These are phyloP conservation scores for Dichetophora obliterata DNA, from an alignment of 2,888 invertebrate species.

Conservation along the genomic window DNA sequence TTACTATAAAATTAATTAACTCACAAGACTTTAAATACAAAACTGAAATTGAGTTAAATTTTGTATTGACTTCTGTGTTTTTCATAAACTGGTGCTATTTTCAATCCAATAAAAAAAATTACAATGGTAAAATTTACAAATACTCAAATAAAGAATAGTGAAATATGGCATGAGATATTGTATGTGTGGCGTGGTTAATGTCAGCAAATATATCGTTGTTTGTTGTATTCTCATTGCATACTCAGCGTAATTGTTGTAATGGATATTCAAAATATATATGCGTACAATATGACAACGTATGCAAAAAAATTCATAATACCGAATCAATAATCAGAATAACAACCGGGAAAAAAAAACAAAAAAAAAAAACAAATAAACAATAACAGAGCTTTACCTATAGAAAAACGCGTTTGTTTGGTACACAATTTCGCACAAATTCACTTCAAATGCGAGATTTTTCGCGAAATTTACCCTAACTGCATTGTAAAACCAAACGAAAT, in stretches of 20 bases:
- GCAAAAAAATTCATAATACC: conserved; percentile 16
- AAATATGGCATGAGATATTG: not conserved
- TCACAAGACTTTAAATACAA: not conserved
- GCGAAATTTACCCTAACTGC: conserved; percentile 29
- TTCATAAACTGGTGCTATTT: not conserved
- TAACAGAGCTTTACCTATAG: conserved; percentile 45
- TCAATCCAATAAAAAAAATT: conserved; percentile 26
- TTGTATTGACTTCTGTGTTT: not conserved
- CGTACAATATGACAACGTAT: not conserved
- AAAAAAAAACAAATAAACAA: conserved; percentile 3
- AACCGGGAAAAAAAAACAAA: conserved; percentile 1
- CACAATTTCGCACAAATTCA: not conserved
- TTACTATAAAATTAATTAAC: not conserved
- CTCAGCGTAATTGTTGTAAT: conserved; percentile 24
- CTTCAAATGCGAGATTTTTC: conserved; percentile 30
- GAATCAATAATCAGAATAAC: conserved; percentile 23
- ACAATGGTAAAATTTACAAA: not conserved
- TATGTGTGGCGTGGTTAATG: not conserved
- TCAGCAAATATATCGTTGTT: not conserved
- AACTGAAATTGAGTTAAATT: no score
- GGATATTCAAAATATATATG: conserved; percentile 15
- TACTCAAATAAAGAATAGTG: not conserved
- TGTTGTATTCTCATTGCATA: not conserved
- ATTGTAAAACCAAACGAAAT: not conserved
- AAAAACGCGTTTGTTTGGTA: conserved; percentile 42